Percentiles rank a stretch among this genome's conserved stretches.
These are phyloP conservation scores for Lordiphosa collinella DNA, from an alignment of 1,140 invertebrate genomes.

Conservation along the genomic window DNA sequence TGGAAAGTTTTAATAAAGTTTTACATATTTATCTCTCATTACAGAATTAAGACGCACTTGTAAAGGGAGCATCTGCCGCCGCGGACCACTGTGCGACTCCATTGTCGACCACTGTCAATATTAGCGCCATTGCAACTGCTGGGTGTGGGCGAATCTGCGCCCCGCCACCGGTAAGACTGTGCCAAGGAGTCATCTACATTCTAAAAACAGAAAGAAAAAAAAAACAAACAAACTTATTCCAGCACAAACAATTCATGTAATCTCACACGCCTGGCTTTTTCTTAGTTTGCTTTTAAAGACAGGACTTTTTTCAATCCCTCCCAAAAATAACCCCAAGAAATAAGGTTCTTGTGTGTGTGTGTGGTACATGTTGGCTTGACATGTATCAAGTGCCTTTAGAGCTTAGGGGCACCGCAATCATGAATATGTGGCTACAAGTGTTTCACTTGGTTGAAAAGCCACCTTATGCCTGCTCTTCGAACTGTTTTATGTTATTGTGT, in stretches of 20 bases:
- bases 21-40: slow-evolving; percentile 4
- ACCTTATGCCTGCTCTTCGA: neutral
- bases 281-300: slow-evolving; percentile 7
- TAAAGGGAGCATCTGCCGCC: slow-evolving; percentile 17
- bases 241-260: slow-evolving; percentile 4
- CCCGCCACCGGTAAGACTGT: slow-evolving; percentile 78
- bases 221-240: neutral
- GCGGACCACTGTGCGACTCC: slow-evolving; percentile 56
- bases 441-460: slow-evolving; percentile 48
- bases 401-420: slow-evolving; percentile 30
- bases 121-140: slow-evolving; percentile 79
- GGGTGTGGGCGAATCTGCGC: slow-evolving; percentile 80
- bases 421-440: slow-evolving; percentile 52
- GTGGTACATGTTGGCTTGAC: slow-evolving; percentile 26
- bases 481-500: slow-evolving; percentile 39
- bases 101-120: slow-evolving; percentile 73
- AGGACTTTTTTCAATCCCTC: neutral
- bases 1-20: slow-evolving; percentile 26
- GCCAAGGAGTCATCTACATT: slow-evolving; percentile 11
- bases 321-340: too few species aligned
- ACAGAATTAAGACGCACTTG: slow-evolving; percentile 20
- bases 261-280: slow-evolving; percentile 1
- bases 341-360: slow-evolving; percentile 3
- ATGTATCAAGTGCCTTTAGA: slow-evolving; percentile 47
- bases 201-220: neutral